Evolutionary conservation across 2,888 invertebrate species (phyloP).

Genomic region (Conomelus anceps): DNA sequence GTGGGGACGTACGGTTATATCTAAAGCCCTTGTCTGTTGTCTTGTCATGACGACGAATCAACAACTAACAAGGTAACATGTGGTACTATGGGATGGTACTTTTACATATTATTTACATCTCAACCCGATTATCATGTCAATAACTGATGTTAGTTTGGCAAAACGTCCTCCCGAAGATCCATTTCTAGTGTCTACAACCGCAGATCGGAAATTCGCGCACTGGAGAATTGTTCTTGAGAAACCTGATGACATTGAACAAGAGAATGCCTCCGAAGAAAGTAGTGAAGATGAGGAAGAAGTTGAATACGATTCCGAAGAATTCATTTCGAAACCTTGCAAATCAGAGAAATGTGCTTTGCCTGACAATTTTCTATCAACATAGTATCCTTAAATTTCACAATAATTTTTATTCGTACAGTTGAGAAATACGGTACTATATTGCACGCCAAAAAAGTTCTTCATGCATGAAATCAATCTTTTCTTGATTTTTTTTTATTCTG

Average conservation of each 20-base stretch:
- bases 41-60: too few relatives aligned
- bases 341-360: conserved; percentile 51
- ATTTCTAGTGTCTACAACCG: background rate
- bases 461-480: too few relatives aligned
- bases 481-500: too few relatives aligned
- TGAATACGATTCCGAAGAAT: conserved; percentile 46
- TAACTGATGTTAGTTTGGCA: background rate
- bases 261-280: background rate
- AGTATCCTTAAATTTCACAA: conserved; percentile 53
- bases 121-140: background rate
- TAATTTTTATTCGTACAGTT: background rate
- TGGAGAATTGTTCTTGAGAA: background rate
- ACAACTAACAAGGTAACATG: too few relatives aligned
- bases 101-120: too few relatives aligned
- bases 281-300: conserved; percentile 35
- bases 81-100: too few relatives aligned
- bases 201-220: background rate
- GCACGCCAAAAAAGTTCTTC: too few relatives aligned
- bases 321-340: conserved; percentile 50
- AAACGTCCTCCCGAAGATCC: background rate
- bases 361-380: conserved; percentile 53
- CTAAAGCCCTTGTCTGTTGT: too few relatives aligned
- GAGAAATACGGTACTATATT: too few relatives aligned
- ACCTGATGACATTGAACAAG: background rate
- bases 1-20: too few relatives aligned